Percentiles rank a stretch among this genome's conserved stretches.
Evolutionary conservation across 1,140 invertebrate genomes (phyloP).

Genomic region (Halyomorpha halys): DNA sequence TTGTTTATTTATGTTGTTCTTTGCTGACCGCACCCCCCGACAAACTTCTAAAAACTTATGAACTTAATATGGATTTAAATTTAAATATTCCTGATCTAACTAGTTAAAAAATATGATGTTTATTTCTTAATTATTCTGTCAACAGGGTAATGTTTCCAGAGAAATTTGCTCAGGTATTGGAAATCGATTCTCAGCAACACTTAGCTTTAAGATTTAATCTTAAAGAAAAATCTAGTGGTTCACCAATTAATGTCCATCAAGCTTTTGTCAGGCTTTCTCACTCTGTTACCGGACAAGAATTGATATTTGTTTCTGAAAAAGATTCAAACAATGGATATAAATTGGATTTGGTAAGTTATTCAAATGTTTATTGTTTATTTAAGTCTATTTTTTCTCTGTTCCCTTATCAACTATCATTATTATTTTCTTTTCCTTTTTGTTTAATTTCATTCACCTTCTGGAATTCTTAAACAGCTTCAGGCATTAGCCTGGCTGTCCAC

Average conservation of each 20-base stretch:
- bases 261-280: conserved; percentile 75
- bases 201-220: conserved; percentile 72
- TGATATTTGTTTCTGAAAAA: conserved; percentile 87
- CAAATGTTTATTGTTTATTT: background rate
- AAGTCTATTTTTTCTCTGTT: too few species aligned
- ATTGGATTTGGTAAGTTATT: conserved; percentile 68
- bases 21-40: too few species aligned
- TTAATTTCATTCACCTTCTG: too few species aligned
- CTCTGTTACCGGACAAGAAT: conserved; percentile 59
- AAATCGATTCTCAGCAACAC: conserved; percentile 83
- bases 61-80: too few species aligned
- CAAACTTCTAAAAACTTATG: too few species aligned
- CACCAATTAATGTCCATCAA: conserved; percentile 74
- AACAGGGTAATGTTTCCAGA: conserved; percentile 57
- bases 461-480: too few species aligned
- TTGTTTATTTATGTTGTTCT: too few species aligned
- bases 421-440: too few species aligned
- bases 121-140: conserved; percentile 3
- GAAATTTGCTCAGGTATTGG: conserved; percentile 53
- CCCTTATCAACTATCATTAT: too few species aligned
- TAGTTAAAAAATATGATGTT: too few species aligned
- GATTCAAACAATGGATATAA: conserved; percentile 68
- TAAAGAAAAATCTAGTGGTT: conserved; percentile 56
- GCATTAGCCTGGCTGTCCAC: too few species aligned
- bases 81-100: too few species aligned